phyloP scores from a whole-genome alignment of 2,113 vertebrate genomes.

The Suricata suricatta region DNA sequence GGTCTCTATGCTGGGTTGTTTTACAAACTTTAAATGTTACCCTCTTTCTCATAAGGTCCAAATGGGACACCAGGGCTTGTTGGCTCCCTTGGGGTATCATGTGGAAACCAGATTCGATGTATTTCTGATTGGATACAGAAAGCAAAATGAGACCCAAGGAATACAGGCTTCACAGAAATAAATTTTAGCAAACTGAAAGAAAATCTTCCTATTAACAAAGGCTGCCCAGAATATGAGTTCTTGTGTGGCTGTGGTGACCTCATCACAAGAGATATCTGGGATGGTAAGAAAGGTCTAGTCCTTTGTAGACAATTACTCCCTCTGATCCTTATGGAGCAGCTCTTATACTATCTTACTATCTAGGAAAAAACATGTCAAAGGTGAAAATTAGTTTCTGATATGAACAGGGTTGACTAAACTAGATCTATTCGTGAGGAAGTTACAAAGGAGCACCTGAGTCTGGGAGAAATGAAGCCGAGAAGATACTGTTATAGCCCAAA shows the following conservation, averaged over 20 bases:
- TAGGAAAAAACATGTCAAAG: not conserved
- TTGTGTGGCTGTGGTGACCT: not conserved
- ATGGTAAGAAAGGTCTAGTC: not conserved
- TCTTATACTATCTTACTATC: not conserved
- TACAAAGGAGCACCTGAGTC: not conserved
- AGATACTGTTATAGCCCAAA: conserved; percentile 72
- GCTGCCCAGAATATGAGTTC: not conserved
- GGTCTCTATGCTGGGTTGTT: not conserved
- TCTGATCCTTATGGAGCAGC: not conserved
- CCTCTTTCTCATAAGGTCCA: not conserved
- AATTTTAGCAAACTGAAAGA: not conserved
- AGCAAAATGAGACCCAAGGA: not conserved
- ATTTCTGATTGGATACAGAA: not conserved
- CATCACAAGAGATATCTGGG: not conserved
- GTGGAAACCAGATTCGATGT: not conserved
- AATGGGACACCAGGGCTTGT: not conserved
- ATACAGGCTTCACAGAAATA: not conserved
- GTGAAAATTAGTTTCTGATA: conserved; percentile 4
- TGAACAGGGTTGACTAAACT: conserved; percentile 19
- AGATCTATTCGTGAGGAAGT: conserved; percentile 46
- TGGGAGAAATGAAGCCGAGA: conserved; percentile 41
- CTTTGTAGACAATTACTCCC: not conserved
- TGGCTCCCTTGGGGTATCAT: not conserved
- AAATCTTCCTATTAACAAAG: not conserved
- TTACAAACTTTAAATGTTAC: fast-evolving